These are phyloP conservation scores for Antechinus stuartii DNA, from an alignment of 2,113 vertebrate genomes.

Conservation along the genomic window DNA sequence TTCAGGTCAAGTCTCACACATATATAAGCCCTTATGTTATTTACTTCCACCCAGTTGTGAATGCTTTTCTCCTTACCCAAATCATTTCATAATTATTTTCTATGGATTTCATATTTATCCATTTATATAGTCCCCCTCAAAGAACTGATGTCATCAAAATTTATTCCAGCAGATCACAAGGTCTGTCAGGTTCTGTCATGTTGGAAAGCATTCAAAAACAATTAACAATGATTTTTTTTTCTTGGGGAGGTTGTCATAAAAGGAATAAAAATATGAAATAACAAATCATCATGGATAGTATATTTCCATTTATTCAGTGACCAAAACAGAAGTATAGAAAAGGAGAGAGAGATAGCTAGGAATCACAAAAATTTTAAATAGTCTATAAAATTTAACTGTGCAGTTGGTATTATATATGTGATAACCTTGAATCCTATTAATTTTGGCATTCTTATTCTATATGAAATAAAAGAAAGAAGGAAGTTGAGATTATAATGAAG, in stretches of 20 bases:
- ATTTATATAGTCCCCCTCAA: background rate
- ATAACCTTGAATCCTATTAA: background rate
- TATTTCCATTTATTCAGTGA: background rate
- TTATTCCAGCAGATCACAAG: background rate
- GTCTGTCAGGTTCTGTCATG: background rate
- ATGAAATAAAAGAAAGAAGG: background rate
- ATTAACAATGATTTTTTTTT: background rate
- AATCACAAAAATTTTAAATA: background rate
- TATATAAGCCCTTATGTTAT: background rate
- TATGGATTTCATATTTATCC: background rate
- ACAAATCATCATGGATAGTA: background rate
- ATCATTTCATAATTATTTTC: background rate
- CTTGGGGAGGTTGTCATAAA: background rate
- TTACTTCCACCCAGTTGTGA: background rate
- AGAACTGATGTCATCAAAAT: background rate
- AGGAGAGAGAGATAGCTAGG: background rate
- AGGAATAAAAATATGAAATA: background rate
- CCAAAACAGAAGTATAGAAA: background rate
- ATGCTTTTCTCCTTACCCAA: background rate
- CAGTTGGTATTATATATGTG: background rate
- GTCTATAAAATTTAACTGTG: background rate
- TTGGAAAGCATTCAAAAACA: background rate
- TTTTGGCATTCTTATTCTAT: background rate
- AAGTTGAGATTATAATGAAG: background rate
- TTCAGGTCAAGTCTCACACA: background rate